Evolutionary conservation across 2,888 invertebrate species (phyloP).

Genomic region (Ligdia adustata): DNA sequence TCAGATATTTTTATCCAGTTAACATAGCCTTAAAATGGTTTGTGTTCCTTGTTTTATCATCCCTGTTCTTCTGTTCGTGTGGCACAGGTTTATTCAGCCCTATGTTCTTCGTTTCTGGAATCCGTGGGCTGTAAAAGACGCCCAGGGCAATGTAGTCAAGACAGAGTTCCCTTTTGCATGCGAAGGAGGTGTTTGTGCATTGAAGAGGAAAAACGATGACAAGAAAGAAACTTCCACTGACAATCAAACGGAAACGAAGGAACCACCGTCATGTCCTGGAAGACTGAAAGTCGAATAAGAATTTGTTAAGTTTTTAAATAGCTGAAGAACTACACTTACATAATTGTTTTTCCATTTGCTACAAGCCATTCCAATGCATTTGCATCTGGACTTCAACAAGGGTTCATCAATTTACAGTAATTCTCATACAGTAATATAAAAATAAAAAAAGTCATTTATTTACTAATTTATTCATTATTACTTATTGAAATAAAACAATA

Average conservation of each 20-base stretch:
- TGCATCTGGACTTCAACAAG: too few species aligned
- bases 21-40: too few species aligned
- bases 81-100: constrained; percentile 94
- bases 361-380: constrained; percentile 8
- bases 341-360: background rate
- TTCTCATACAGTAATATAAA: too few species aligned
- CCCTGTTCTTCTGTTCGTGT: constrained; percentile 91
- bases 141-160: constrained; percentile 81
- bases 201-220: constrained; percentile 48
- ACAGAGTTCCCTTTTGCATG: constrained; percentile 85
- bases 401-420: too few species aligned
- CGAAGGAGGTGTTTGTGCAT: constrained; percentile 82
- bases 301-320: background rate
- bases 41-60: constrained; percentile 94
- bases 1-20: background rate
- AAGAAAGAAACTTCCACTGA: constrained; percentile 41
- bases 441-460: too few species aligned
- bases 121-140: constrained; percentile 88
- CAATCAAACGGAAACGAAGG: constrained; percentile 31
- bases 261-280: constrained; percentile 14
- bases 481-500: constrained; percentile 31
- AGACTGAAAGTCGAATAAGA: constrained; percentile 27
- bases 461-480: too few species aligned
- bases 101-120: constrained; percentile 92
- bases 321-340: too few species aligned